These are phyloP conservation scores for Daphoenositta chrysoptera DNA, from an alignment of 2,113 vertebrate genomes.

Conservation along the genomic window DNA sequence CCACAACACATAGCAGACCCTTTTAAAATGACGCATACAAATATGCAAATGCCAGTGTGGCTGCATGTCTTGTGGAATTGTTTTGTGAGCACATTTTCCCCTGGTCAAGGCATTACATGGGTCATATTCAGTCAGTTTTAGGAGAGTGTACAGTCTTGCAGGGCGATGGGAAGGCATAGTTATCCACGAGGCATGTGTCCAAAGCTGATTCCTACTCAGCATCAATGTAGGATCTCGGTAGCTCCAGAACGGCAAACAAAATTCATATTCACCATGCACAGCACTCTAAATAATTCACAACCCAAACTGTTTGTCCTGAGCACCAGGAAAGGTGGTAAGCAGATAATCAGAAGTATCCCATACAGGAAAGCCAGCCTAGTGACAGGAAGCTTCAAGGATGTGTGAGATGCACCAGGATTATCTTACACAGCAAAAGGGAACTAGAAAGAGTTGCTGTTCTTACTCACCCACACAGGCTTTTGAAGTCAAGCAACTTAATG, in stretches of 20 bases:
- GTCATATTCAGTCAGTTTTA: not conserved
- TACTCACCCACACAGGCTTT: not conserved
- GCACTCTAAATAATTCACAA: not conserved
- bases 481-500: not conserved
- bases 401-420: not conserved
- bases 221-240: not conserved
- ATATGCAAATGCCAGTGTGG: not conserved
- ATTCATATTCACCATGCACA: not conserved
- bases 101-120: not conserved
- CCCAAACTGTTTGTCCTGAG: not conserved
- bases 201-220: not conserved
- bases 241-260: not conserved
- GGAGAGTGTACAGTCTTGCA: not conserved
- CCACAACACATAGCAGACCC: not conserved
- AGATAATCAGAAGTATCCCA: not conserved
- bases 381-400: not conserved
- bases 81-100: conserved; percentile 5
- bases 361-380: not conserved
- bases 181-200: not conserved
- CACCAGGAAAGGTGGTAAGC: not conserved
- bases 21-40: not conserved
- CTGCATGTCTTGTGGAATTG: not conserved
- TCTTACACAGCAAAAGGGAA: not conserved
- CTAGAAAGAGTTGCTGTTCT: not conserved
- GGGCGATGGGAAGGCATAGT: not conserved